Percentiles rank a stretch among this genome's conserved stretches.
These are phyloP conservation scores for Saturnia pavonia DNA, from an alignment of 2,888 invertebrate species.

Conservation along the genomic window DNA sequence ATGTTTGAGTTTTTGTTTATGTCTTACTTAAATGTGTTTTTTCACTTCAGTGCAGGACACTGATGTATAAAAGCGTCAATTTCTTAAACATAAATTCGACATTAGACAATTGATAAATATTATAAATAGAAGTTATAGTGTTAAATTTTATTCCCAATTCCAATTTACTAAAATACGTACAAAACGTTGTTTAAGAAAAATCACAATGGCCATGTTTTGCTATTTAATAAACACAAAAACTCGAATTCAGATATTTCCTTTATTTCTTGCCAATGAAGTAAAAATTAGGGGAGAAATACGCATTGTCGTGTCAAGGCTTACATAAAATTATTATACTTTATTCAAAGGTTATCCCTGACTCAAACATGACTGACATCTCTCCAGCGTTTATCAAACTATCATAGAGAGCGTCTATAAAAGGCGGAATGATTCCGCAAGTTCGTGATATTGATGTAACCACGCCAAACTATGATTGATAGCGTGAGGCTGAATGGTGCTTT, in stretches of 20 bases:
- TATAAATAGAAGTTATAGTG: background rate
- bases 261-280: background rate
- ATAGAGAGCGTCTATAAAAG: constrained; percentile 60
- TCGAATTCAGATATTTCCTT: background rate
- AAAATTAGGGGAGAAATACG: background rate
- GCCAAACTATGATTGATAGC: constrained; percentile 79
- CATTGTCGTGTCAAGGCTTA: background rate
- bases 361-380: constrained; percentile 30
- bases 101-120: background rate
- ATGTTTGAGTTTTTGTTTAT: constrained; percentile 7
- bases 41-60: background rate
- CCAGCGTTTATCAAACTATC: constrained; percentile 38
- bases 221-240: background rate
- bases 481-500: constrained; percentile 61
- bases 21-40: background rate
- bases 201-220: no score
- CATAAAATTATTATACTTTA: background rate
- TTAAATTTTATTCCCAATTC: background rate
- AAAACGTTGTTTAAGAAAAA: no score
- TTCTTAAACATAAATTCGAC: background rate
- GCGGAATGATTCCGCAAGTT: constrained; percentile 68
- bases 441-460: constrained; percentile 71
- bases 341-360: constrained; percentile 5
- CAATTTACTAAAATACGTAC: no score
- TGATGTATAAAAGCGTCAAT: background rate